phyloP scores from a whole-genome alignment of 2,888 invertebrate species.

The Gonocerus acuteangulatus region DNA sequence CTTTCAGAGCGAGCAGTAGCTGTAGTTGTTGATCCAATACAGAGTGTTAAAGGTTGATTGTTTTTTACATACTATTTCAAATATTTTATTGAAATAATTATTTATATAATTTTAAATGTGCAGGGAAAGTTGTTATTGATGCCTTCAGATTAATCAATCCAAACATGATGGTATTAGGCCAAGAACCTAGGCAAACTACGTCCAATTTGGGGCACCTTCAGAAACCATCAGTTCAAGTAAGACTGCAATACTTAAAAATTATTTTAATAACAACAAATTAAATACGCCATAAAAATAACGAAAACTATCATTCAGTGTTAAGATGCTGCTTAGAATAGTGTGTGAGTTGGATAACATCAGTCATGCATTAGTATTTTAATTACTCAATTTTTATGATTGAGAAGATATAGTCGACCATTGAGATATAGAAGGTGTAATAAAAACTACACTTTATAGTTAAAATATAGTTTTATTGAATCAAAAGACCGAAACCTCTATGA shows the following conservation, averaged over 20 bases:
- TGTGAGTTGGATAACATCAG: too few species aligned
- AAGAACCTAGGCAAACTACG: constrained; percentile 97
- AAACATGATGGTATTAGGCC: constrained; percentile 97
- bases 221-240: constrained; percentile 87
- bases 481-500: too few species aligned
- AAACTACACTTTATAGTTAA: too few species aligned
- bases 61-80: not conserved
- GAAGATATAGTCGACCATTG: too few species aligned
- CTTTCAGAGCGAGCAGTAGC: constrained; percentile 96
- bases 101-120: constrained; percentile 1
- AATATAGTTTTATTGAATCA: too few species aligned
- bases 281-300: too few species aligned
- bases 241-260: not conserved
- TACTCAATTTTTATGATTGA: too few species aligned
- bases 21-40: constrained; percentile 98
- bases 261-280: too few species aligned
- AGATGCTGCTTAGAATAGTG: too few species aligned
- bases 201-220: constrained; percentile 97
- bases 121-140: constrained; percentile 91
- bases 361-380: too few species aligned
- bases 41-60: constrained; percentile 84
- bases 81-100: not conserved
- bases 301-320: too few species aligned
- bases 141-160: constrained; percentile 98
- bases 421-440: too few species aligned